Base-by-base conservation (phyloP, 1,140 invertebrate genomes). In the Littorina saxatilis region DNA sequence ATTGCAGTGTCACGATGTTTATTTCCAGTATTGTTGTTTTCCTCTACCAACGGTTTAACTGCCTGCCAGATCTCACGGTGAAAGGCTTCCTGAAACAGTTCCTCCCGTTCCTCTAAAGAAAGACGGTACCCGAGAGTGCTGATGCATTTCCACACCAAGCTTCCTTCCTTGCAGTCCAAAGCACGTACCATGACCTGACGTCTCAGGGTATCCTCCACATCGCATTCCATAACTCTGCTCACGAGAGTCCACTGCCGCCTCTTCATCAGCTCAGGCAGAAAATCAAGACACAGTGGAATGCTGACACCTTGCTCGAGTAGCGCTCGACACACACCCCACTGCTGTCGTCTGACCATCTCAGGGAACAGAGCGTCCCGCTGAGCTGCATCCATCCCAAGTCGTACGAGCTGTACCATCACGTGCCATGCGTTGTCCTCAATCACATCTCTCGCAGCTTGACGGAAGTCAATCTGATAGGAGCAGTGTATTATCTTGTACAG, bases 181-280 rank as follows among this genome's bases (percentile, higher is more conserved):
- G 58, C 58, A 9, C 17, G 7, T 7, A n/a, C 11, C 58, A 63
- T 15, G 11, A 63, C 58, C 58, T 29, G 58, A 17, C 58, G 58
- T 27, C 11, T 63, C 58, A n/a, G 11, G 9, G 58, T 27, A n/a
- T 63, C 58, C 5, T 63, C 58, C 58, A 63, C 17, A 27, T 29
- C 27, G 17, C 9, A n/a, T 27, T 63, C 58, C 58, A 63, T 63
- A 9, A 63, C 58, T n/a, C 58, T 17, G 58, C 11, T n/a, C 58
- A 63, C 58, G 11, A 63, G 58, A 7, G n/a, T 13, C 58, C 58
- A 63, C 58, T 63, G 58, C 11, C n/a, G 5, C 58, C 7, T 29
- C 58, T 63, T n/a, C 13, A 63, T 63, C 13, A 63, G 58, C 58
- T 63, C 58, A 13, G 58, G 58, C 27, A 63, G 58, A 63, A n/a